Evolutionary conservation across 2,113 vertebrate genomes (phyloP).

Genomic region (Dasypus novemcinctus): DNA sequence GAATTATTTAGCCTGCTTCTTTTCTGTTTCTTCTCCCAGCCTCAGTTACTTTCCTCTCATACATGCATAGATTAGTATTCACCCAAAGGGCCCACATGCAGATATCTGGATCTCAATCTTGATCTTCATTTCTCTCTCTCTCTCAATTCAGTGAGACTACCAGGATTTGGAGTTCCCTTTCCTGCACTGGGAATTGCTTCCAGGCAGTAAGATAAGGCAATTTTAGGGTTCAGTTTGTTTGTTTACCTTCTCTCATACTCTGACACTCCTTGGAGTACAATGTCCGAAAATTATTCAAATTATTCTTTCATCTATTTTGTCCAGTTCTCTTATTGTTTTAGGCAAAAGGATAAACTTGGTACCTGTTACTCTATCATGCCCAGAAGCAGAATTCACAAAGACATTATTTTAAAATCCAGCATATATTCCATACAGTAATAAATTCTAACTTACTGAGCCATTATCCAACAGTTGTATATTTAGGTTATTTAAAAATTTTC

Average conservation of each 20-base stretch:
- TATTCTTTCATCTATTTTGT: background rate
- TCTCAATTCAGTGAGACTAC: background rate
- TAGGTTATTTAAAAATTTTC: constrained; percentile 22
- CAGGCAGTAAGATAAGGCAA: background rate
- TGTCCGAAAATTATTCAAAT: constrained; percentile 15
- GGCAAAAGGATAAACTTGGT: background rate
- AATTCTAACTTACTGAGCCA: background rate
- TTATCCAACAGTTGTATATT: background rate
- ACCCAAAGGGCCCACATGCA: background rate
- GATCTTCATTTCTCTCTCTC: background rate
- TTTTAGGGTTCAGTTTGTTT: background rate
- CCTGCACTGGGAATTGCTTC: background rate
- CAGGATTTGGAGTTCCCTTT: background rate
- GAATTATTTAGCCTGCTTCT: background rate
- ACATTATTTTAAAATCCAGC: constrained; percentile 1
- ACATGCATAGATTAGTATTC: background rate
- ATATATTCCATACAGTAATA: background rate
- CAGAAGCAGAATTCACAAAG: background rate
- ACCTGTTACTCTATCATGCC: background rate
- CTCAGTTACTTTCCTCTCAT: background rate
- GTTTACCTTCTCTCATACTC: background rate
- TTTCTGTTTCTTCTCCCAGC: background rate
- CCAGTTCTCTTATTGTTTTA: background rate
- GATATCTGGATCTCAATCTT: background rate
- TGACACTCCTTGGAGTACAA: background rate